Base-by-base conservation (phyloP, 1,140 invertebrate genomes). In the Listronotus oregonensis region DNA sequence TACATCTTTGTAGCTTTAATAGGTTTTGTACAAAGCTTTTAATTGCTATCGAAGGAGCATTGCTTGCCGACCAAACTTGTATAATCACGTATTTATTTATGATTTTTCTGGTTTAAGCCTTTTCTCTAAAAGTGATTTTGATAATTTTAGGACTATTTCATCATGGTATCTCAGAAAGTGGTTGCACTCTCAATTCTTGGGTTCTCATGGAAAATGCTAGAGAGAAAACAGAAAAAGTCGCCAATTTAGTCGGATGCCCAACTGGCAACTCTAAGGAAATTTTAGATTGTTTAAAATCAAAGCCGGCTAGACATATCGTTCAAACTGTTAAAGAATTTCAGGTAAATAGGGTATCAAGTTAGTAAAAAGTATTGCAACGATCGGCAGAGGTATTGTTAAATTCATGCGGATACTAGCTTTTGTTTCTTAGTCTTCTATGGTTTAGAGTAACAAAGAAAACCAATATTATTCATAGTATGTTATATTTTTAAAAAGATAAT, bases 141-240 rank as follows among this genome's bases (percentile, higher is more conserved):
- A 37, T n/a, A n/a, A 34, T 49, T 56, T 63, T 68, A 87, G 86
- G 82, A 62, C 76, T 90, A 49, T 89, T 90, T 71, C 76, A 86
- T 73, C 83, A 86, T 50, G 91, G 88, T 4, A 88, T 95, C 47
- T 87, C 92, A 0, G 86, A 90, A 80, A 94, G 91, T 73, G 94
- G 93, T 0, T 87, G 88, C 12, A 85, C 87, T 7, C 78, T 93
- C 1, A 82, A 84, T 71, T 85, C 85, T 6, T 96, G 90, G 93
- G 74, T 77, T 1, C 55, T 81, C 77, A 82, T 82, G 6, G 77
- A 83, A 67, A 80, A 86, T 52, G 79, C 84, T 0, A 68, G 79
- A 2, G 75, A 81, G 40, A 85, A 85, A 72, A 82, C 87, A 3
- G 72, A 81, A 10, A 79, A 83, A 70, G 70, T 90, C 14, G 84